Percentiles rank a stretch among this genome's conserved stretches.
phyloP scores from a whole-genome alignment of 37 sponge, comb jelly and placozoan genomes.

The Beroe ovata region DNA sequence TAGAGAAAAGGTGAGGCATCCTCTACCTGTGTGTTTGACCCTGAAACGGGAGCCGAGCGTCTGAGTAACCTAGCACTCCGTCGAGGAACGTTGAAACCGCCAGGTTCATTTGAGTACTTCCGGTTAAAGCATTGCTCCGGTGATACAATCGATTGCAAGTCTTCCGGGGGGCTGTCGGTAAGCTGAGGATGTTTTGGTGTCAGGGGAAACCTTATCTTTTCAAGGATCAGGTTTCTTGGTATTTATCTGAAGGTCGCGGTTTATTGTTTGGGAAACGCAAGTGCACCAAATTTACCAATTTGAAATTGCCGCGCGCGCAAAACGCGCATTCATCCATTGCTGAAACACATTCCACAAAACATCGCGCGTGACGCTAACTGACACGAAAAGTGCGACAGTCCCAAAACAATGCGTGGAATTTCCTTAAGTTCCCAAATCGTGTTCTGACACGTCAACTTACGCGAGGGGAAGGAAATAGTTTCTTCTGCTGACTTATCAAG shows the following conservation, averaged over 20 bases:
- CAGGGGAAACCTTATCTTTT: no score
- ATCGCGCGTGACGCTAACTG: neutral
- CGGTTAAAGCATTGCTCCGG: neutral
- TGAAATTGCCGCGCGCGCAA: constrained; percentile 1
- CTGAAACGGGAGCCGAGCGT: neutral
- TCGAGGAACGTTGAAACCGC: neutral
- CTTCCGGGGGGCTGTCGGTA: neutral
- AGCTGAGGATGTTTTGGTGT: no score
- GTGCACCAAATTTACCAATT: neutral
- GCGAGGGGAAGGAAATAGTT: constrained; percentile 35
- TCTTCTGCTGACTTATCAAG: constrained; percentile 2
- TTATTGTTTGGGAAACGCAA: no score
- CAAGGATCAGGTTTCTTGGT: no score
- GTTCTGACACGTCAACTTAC: neutral
- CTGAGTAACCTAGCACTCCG: constrained; percentile 11
- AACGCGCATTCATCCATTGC: neutral
- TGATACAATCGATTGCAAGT: neutral
- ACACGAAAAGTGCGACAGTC: no score
- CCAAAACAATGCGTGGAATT: no score
- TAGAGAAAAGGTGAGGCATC: no score
- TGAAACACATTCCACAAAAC: neutral
- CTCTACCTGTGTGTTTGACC: neutral
- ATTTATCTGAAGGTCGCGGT: no score
- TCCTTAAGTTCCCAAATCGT: no score
- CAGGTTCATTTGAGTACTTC: neutral